Conservation (phyloP, 2,797 vertebrate genomes). For the Phoxinus dragarum region DNA sequence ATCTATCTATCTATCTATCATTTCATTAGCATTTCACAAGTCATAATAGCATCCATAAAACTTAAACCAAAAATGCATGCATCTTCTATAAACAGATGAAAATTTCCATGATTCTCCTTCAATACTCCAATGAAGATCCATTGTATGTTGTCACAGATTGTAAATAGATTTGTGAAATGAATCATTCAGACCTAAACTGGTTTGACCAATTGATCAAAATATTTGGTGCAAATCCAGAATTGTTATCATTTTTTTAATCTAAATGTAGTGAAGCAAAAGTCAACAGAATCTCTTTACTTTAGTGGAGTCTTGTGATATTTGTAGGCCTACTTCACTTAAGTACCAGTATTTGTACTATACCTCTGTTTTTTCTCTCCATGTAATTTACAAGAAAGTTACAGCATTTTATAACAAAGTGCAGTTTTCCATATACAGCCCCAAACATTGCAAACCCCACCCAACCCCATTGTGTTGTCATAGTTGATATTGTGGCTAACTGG, state of each 20-base stretch:
- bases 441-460: too few species aligned
- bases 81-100: not conserved
- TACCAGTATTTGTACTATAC: not conserved
- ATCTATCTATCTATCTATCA: too few species aligned
- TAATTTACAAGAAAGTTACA: not conserved
- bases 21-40: not conserved
- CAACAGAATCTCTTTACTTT: not conserved
- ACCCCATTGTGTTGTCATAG: too few species aligned
- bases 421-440: not conserved
- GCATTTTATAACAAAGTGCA: not conserved
- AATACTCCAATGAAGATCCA: not conserved
- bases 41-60: not conserved
- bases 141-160: not conserved
- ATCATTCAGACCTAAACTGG: not conserved
- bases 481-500: too few species aligned
- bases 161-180: not conserved
- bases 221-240: not conserved
- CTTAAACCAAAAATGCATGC: not conserved
- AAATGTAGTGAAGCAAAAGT: not conserved
- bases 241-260: too few species aligned
- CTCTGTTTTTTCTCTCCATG: not conserved
- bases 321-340: not conserved
- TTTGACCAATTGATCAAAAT: not conserved
- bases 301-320: too few species aligned
- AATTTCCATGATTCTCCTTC: not conserved